phyloP scores from a whole-genome alignment of 1,140 invertebrate species.

The Calephelis nemesis region DNA sequence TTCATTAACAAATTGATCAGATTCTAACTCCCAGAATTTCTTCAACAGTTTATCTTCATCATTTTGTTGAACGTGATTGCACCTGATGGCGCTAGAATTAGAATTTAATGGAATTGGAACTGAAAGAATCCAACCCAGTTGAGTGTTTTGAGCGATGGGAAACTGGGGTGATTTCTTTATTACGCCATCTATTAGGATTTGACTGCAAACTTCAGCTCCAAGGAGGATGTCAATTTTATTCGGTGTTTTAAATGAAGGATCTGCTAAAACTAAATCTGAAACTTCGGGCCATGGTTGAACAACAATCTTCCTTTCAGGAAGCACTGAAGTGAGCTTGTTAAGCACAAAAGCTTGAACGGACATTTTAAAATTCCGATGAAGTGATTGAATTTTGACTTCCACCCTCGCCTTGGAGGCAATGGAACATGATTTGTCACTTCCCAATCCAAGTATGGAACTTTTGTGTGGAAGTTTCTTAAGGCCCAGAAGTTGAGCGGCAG shows the following conservation, averaged over 20 bases:
- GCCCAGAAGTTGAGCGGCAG: conserved; percentile 8
- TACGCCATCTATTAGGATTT: conserved; percentile 16
- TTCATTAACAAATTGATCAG: neutral
- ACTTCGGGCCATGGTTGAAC: neutral
- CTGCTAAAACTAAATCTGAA: conserved; percentile 14
- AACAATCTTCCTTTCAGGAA: neutral
- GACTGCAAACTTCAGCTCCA: conserved; percentile 18
- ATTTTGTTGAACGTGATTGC: neutral
- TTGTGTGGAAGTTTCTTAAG: conserved; percentile 16
- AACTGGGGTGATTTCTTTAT: neutral
- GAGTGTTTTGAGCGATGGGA: conserved; percentile 21
- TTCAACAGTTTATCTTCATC: neutral
- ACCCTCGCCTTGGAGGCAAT: neutral
- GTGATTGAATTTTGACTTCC: conserved; percentile 13
- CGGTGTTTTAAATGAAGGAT: conserved; percentile 22
- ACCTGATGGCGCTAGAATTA: neutral
- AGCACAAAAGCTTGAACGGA: conserved; percentile 13
- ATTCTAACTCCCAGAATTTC: conserved; percentile 1
- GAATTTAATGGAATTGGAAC: neutral
- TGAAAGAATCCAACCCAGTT: too few relatives aligned
- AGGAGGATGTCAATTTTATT: conserved; percentile 22
- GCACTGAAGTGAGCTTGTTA: neutral
- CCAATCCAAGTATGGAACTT: neutral
- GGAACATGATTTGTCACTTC: conserved; percentile 2
- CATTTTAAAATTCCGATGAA: neutral